Conservation (phyloP, 2,888 invertebrate genomes). For the Acanthosepion pharaonis region DNA sequence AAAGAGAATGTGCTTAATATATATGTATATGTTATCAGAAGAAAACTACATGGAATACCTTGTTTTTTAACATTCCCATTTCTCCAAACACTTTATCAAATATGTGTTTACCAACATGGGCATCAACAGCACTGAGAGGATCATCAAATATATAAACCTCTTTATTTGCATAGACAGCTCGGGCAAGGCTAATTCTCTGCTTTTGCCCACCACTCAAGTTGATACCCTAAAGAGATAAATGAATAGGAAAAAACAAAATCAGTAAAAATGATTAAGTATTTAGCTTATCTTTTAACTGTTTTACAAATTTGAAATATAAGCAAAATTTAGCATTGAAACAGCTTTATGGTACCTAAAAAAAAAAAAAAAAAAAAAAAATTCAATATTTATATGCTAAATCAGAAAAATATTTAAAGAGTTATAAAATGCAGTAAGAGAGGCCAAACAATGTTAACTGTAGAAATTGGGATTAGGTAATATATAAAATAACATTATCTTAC, state of each 20-base stretch:
- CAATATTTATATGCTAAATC: too few relatives aligned
- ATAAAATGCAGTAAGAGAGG: too few relatives aligned
- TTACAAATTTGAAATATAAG: too few relatives aligned
- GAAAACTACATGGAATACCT: constrained; percentile 56
- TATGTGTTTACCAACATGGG: constrained; percentile 74
- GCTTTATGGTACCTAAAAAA: too few relatives aligned
- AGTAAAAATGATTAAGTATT: not conserved
- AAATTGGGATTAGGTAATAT: too few relatives aligned
- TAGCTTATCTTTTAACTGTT: too few relatives aligned
- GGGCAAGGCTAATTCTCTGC: constrained; percentile 73
- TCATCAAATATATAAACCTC: constrained; percentile 74
- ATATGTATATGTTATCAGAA: too few relatives aligned
- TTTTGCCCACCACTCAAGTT: constrained; percentile 74
- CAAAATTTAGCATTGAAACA: too few relatives aligned
- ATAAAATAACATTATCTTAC: constrained; percentile 53
- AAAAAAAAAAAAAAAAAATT: too few relatives aligned
- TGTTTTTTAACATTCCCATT: constrained; percentile 68
- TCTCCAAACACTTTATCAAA: constrained; percentile 72
- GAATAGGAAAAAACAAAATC: not conserved
- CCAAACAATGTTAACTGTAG: too few relatives aligned
- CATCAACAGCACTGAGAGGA: constrained; percentile 74
- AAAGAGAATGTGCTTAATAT: too few relatives aligned
- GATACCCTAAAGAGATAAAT: constrained; percentile 67
- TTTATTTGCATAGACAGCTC: constrained; percentile 71
- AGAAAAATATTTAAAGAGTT: too few relatives aligned